Evolutionary conservation across 2,113 vertebrate species (phyloP).

Genomic region (Ailurus styani): DNA sequence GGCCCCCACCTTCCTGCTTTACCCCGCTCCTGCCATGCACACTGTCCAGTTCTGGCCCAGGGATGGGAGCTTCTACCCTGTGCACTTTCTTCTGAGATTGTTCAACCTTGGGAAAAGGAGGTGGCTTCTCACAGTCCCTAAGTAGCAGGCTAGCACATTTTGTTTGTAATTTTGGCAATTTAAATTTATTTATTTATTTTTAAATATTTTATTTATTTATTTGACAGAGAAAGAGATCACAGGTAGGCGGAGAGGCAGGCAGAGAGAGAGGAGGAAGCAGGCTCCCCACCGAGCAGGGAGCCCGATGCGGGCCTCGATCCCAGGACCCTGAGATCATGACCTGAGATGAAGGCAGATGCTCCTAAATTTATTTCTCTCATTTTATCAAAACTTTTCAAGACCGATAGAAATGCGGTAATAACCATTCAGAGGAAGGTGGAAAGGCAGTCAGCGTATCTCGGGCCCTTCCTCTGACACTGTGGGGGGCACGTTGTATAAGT

Average conservation of each 20-base stretch:
- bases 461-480: background rate
- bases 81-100: background rate
- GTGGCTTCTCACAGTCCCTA: background rate
- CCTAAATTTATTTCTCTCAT: background rate
- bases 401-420: background rate
- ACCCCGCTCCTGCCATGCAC: rapidly evolving
- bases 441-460: background rate
- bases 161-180: background rate
- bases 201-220: too few relatives aligned
- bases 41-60: too few relatives aligned
- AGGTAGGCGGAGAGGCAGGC: too few relatives aligned
- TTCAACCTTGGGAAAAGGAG: background rate
- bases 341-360: too few relatives aligned
- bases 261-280: too few relatives aligned
- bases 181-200: background rate
- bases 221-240: too few relatives aligned
- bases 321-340: too few relatives aligned
- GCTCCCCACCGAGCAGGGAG: too few relatives aligned
- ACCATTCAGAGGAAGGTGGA: background rate
- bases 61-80: too few relatives aligned
- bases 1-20: too few relatives aligned
- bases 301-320: too few relatives aligned
- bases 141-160: background rate
- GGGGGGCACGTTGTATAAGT: background rate
- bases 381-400: background rate